phyloP scores from a whole-genome alignment of 2,113 vertebrate species.

The Falcunculus frontatus region DNA sequence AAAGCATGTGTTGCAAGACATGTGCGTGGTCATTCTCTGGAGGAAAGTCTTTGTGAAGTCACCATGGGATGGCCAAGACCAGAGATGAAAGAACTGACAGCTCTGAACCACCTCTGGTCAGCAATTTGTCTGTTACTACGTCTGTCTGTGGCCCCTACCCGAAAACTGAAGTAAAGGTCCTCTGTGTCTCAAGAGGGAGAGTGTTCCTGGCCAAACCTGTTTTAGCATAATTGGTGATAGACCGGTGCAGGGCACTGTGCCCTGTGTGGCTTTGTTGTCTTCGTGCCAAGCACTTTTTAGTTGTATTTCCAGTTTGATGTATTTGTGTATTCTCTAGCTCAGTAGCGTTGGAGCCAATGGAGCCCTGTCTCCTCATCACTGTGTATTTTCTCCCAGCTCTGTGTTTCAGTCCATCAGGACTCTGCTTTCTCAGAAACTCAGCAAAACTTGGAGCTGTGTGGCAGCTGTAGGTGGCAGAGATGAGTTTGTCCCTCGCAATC shows the following conservation, averaged over 20 bases:
- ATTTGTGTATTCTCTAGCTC: background rate
- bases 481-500: background rate
- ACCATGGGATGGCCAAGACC: background rate
- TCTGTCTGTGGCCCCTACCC: background rate
- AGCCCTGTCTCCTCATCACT: background rate
- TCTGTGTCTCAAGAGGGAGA: background rate
- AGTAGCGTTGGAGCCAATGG: fast-evolving
- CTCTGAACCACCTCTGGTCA: background rate
- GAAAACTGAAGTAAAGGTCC: background rate
- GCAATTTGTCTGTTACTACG: background rate
- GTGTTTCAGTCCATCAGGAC: background rate
- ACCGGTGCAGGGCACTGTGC: background rate
- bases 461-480: background rate
- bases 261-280: background rate
- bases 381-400: background rate
- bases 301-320: background rate
- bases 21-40: background rate
- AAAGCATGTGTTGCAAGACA: background rate
- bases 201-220: background rate
- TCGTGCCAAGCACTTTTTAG: background rate
- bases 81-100: background rate
- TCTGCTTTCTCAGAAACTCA: background rate
- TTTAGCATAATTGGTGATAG: background rate
- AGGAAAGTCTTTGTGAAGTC: background rate
- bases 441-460: background rate